phyloP scores from a whole-genome alignment of 2,797 vertebrate genomes.

The Mormyrus hasselquistii region DNA sequence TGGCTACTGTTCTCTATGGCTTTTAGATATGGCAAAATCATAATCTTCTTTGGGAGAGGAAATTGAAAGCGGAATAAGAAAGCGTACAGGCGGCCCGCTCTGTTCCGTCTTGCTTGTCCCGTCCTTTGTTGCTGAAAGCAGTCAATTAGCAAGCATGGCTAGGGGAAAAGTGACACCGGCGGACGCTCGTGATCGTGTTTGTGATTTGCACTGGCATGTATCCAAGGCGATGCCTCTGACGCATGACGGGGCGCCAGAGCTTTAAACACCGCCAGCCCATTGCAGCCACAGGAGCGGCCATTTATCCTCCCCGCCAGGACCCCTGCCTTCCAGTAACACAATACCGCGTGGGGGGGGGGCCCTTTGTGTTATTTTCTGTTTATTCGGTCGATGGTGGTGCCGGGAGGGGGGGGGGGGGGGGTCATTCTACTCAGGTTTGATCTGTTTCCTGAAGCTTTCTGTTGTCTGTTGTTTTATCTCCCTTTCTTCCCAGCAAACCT shows the following conservation, averaged over 20 bases:
- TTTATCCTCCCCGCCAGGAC: slow-evolving; percentile 29
- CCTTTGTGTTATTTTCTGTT: slow-evolving; percentile 27
- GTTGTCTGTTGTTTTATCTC: background rate
- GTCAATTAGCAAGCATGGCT: slow-evolving; percentile 19
- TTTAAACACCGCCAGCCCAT: background rate
- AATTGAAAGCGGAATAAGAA: background rate
- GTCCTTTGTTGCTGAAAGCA: slow-evolving; percentile 18
- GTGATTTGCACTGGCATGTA: slow-evolving; percentile 11
- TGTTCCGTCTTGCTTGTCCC: background rate
- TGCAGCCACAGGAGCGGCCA: slow-evolving; percentile 18
- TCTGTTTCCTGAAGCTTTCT: background rate
- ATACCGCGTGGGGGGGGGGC: background rate
- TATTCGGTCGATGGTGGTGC: background rate
- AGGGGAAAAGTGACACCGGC: background rate
- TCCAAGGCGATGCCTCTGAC: slow-evolving; percentile 16
- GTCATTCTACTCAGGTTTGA: background rate
- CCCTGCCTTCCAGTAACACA: slow-evolving; percentile 16
- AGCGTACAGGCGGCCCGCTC: background rate
- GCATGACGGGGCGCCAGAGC: slow-evolving; percentile 8
- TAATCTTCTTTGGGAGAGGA: background rate
- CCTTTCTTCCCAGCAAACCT: background rate
- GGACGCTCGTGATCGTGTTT: slow-evolving; percentile 16
- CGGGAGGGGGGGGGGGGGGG: background rate
- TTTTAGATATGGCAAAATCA: background rate
- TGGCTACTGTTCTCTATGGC: background rate